These are phyloP conservation scores for Deilephila elpenor DNA, from an alignment of 2,888 invertebrate genomes.

Conservation along the genomic window DNA sequence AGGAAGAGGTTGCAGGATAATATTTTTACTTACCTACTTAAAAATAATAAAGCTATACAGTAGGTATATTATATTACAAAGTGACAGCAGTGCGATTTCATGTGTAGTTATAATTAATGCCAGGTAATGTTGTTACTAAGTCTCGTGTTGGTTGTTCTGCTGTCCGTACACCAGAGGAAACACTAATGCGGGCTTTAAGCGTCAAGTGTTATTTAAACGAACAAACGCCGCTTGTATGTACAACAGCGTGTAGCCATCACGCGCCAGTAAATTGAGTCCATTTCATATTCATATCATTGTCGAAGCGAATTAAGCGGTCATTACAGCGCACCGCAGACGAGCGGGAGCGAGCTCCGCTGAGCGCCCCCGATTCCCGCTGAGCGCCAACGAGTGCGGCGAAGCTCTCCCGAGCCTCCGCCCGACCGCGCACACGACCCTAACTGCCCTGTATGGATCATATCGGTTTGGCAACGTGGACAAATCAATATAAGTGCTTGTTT, in stretches of 20 bases:
- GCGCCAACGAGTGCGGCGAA: neutral
- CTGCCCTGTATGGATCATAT: neutral
- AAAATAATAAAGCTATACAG: too few species aligned
- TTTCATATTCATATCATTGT: constrained; percentile 17
- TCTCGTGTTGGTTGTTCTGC: neutral
- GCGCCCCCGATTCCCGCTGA: neutral
- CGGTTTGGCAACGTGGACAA: neutral
- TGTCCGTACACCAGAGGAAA: too few species aligned
- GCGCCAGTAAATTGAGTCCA: constrained; percentile 6
- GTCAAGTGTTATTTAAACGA: neutral
- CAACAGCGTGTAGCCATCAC: neutral
- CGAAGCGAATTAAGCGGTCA: constrained; percentile 11
- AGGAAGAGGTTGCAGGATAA: too few species aligned
- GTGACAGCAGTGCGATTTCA: neutral
- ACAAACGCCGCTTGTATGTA: neutral
- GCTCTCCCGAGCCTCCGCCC: neutral
- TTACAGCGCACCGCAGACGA: neutral
- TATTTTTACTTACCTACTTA: too few species aligned
- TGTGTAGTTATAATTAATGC: neutral
- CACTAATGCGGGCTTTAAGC: neutral
- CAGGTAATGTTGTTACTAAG: neutral
- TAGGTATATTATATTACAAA: too few species aligned
- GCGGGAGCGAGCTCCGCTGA: neutral
- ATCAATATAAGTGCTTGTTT: neutral
- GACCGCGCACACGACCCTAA: neutral